Evolutionary conservation across 2,797 vertebrate species (phyloP).

Genomic region (Peromyscus attwateri): DNA sequence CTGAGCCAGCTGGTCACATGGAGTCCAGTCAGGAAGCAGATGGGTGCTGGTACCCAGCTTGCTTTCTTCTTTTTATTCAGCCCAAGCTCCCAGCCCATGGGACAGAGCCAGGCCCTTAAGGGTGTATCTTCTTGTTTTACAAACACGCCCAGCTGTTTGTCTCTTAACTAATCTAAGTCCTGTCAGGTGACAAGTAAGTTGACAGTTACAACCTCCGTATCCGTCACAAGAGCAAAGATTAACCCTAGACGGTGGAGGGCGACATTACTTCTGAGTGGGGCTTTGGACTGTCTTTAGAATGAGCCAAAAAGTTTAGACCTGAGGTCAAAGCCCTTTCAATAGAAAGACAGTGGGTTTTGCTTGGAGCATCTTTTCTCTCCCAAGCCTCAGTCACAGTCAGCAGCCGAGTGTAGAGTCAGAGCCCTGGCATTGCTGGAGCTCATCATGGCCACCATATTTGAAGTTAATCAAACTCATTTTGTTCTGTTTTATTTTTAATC

Average conservation of each 20-base stretch:
- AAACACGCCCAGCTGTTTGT: background rate
- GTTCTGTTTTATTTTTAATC: background rate
- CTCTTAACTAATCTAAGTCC: background rate
- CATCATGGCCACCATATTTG: background rate
- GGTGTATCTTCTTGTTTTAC: background rate
- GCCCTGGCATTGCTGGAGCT: background rate
- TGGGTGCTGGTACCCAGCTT: background rate
- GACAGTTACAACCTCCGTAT: background rate
- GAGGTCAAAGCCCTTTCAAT: background rate
- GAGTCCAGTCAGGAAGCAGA: background rate
- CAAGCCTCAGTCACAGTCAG: background rate
- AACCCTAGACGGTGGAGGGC: background rate
- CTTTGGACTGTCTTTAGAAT: background rate
- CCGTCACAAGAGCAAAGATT: background rate
- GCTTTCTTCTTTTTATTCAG: background rate
- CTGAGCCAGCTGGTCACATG: background rate
- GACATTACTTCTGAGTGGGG: background rate
- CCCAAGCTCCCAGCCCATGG: too few relatives aligned
- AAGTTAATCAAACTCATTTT: background rate
- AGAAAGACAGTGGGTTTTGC: background rate
- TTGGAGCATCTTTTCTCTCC: background rate
- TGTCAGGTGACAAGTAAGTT: background rate
- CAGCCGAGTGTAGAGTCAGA: background rate
- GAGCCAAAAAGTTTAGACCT: background rate
- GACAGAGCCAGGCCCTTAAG: background rate